phyloP scores from a whole-genome alignment of 35 echinoderm and acorn worm genomes.

The Ptychodera flava region DNA sequence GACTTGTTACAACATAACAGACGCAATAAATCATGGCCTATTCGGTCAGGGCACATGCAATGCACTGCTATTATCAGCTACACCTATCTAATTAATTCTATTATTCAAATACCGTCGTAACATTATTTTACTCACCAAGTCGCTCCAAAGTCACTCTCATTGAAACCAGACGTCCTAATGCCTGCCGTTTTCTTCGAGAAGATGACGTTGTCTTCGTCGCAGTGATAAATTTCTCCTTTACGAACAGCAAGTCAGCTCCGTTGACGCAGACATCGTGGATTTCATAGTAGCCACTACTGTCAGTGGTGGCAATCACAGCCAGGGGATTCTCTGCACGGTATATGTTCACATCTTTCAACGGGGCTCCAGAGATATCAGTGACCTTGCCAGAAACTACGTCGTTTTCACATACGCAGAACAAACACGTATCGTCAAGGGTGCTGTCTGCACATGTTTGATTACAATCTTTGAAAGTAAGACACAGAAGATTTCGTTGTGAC shows the following conservation, averaged over 20 bases:
- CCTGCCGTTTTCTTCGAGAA: too few species aligned
- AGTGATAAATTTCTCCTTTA: not conserved
- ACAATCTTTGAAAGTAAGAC: not conserved
- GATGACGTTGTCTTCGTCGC: not conserved
- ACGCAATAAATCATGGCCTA: too few species aligned
- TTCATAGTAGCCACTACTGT: not conserved
- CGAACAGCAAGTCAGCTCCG: not conserved
- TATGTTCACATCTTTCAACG: not conserved
- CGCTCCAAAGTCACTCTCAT: not conserved
- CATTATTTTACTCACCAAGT: not conserved
- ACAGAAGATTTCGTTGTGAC: not conserved
- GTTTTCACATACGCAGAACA: not conserved
- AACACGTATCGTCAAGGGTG: not conserved
- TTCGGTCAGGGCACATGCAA: too few species aligned
- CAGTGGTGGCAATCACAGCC: not conserved
- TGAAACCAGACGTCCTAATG: not conserved
- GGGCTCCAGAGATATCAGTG: not conserved
- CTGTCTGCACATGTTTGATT: not conserved
- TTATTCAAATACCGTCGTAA: too few species aligned
- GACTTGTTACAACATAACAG: too few species aligned
- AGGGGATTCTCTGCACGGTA: not conserved
- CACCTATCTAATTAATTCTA: too few species aligned
- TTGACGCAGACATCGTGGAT: not conserved
- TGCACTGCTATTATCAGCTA: too few species aligned
- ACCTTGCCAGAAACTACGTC: not conserved